Conservation (phyloP, 2,888 invertebrate species). For the Hipparchia semele region DNA sequence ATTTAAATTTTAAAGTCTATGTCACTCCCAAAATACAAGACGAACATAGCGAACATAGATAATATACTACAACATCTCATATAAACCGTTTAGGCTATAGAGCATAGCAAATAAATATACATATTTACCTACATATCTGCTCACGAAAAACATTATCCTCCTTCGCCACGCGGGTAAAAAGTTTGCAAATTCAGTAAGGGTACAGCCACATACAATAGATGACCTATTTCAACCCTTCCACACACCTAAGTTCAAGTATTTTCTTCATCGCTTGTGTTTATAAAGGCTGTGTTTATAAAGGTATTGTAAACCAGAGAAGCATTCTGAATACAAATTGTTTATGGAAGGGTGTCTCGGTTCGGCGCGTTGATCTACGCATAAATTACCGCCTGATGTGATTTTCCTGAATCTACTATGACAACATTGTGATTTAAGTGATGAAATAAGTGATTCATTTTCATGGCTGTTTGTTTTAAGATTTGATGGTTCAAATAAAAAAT, state of each 20-base stretch:
- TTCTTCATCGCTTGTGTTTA: slow-evolving; percentile 24
- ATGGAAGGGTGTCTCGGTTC: slow-evolving; percentile 30
- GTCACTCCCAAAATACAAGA: too few species aligned
- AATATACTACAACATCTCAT: too few species aligned
- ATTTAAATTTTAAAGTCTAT: too few species aligned
- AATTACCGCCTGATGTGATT: slow-evolving; percentile 36
- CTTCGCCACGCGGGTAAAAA: too few species aligned
- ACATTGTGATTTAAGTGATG: slow-evolving; percentile 6
- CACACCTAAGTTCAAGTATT: slow-evolving; percentile 18
- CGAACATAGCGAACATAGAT: too few species aligned
- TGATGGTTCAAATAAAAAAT: too few species aligned
- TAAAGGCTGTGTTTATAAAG: slow-evolving; percentile 25
- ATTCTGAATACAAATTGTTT: slow-evolving; percentile 38
- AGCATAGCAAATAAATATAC: too few species aligned
- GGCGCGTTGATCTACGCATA: slow-evolving; percentile 30
- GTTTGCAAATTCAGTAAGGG: too few species aligned
- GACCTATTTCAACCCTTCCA: background rate
- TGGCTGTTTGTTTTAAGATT: background rate
- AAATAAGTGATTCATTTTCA: background rate
- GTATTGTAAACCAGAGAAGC: slow-evolving; percentile 34
- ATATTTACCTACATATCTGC: too few species aligned
- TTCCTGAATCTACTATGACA: slow-evolving; percentile 13
- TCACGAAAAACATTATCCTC: too few species aligned
- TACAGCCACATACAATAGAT: background rate
- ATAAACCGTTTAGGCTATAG: too few species aligned